Percentiles rank a stretch among this genome's conserved stretches.
phyloP scores from a whole-genome alignment of 2,797 vertebrate species.

The Galagoides demidoff region DNA sequence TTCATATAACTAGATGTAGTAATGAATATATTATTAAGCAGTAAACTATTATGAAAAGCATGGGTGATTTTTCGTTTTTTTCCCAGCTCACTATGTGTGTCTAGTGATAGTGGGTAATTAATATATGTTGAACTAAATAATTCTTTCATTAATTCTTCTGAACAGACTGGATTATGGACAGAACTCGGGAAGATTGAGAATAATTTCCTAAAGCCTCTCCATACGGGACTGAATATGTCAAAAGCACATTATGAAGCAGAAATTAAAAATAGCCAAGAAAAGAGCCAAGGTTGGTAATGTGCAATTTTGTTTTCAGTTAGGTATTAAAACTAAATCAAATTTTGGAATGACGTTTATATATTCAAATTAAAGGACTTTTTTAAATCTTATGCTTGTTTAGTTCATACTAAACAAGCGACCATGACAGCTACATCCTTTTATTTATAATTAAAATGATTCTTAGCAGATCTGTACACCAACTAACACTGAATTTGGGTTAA shows the following conservation, averaged over 20 bases:
- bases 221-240: constrained; percentile 93
- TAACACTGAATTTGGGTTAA: constrained; percentile 45
- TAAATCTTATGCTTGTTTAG: constrained; percentile 54
- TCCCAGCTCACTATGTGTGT: background rate
- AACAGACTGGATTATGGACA: constrained; percentile 91
- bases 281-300: constrained; percentile 88
- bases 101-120: background rate
- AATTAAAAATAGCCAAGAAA: constrained; percentile 91
- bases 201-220: constrained; percentile 91
- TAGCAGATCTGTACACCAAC: background rate
- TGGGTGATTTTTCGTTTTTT: background rate
- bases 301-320: constrained; percentile 40
- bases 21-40: constrained; percentile 6
- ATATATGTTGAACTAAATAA: constrained; percentile 43
- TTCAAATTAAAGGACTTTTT: constrained; percentile 34
- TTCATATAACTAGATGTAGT: background rate
- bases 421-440: constrained; percentile 34
- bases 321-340: constrained; percentile 48
- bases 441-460: constrained; percentile 63
- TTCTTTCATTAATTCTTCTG: constrained; percentile 73
- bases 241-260: constrained; percentile 93
- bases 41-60: constrained; percentile 33
- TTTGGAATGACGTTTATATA: constrained; percentile 29
- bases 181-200: constrained; percentile 90
- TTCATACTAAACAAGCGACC: constrained; percentile 26